Evolutionary conservation across 1,140 invertebrate species (phyloP), one percentile per base, ranked within the genome.

Genomic region (Magallana ariakensis): DNA sequence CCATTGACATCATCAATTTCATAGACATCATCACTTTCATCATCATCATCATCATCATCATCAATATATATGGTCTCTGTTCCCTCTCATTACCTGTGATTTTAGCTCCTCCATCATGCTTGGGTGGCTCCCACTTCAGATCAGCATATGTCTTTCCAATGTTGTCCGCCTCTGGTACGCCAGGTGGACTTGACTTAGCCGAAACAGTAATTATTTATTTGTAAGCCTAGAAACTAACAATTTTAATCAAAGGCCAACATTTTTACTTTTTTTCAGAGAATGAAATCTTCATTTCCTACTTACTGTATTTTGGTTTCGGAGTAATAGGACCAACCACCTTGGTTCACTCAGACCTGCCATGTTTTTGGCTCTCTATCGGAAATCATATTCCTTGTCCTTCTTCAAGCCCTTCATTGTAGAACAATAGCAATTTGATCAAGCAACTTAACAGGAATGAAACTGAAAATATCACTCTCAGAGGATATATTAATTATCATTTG

Each of bases 341-440:
- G 98, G 97, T 95, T 98, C 98, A 57, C 98, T 97, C 91, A 97
- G 96, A 58, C 99, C 99, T 80, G 98, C 99, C 13, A 97, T 97
- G 95, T 99, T 99, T 60, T 98, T 96, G n/a, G 98, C 99, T 16
- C 97, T 97, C 0, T 99, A 97, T 90, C 99, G 96, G 95, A 99
- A 99, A 94, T 99, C 98, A 94, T 99, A 99, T 92, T 98, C 97
- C 94, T 98, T 98, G 57, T 97, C 98, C 95, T 99, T 98, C 9
- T 96, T 97, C 16, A 99, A 94, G 90, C 97, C 97, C 93, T 97
- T 97, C 0, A 99, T 98, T n/a, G 97, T 97, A 94, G 97, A 81
- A 57, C 87, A 54, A 80, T 15, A 56, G 55, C 70, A 5, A 5
- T 62, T 9, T 62, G 16, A 62, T 62, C 1, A 16, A 62, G 16